phyloP scores from a whole-genome alignment of 1,140 invertebrate species.

The Drosophila melanica region DNA sequence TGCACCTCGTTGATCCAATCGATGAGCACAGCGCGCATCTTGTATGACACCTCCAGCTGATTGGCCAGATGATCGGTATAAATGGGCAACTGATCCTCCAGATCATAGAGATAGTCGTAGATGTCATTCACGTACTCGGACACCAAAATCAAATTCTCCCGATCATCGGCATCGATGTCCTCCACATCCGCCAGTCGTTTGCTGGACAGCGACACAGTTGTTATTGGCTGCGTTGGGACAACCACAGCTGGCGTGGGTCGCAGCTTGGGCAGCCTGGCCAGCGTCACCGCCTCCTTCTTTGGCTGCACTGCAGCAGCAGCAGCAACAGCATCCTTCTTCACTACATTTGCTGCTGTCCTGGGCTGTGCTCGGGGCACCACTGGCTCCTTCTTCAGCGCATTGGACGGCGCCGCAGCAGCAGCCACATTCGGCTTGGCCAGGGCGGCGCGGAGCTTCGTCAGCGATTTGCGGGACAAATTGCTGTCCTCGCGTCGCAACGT shows the following conservation, averaged over 20 bases:
- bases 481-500: conserved; percentile 76
- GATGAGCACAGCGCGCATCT: conserved; percentile 94
- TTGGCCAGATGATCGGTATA: conserved; percentile 86
- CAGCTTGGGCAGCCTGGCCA: conserved; percentile 10
- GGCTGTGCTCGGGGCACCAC: conserved; percentile 4
- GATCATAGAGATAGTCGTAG: conserved; percentile 88
- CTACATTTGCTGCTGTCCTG: conserved; percentile 1
- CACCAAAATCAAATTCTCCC: conserved; percentile 90
- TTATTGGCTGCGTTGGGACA: neutral
- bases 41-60: conserved; percentile 87
- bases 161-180: conserved; percentile 90
- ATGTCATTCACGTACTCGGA: conserved; percentile 93
- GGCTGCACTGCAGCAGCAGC: conserved; percentile 1
- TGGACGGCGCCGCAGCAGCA: conserved; percentile 19
- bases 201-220: conserved; percentile 41
- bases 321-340: conserved; percentile 49
- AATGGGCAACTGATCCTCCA: conserved; percentile 88
- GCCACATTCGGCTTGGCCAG: conserved; percentile 57
- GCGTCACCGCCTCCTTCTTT: neutral
- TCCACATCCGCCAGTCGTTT: conserved; percentile 77
- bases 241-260: neutral
- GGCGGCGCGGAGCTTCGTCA: conserved; percentile 73
- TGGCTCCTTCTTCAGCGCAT: conserved; percentile 7
- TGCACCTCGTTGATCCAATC: conserved; percentile 98
- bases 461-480: conserved; percentile 73